These are phyloP conservation scores for Sclerurus mexicanus DNA, from an alignment of 2,113 vertebrate genomes.

Conservation along the genomic window DNA sequence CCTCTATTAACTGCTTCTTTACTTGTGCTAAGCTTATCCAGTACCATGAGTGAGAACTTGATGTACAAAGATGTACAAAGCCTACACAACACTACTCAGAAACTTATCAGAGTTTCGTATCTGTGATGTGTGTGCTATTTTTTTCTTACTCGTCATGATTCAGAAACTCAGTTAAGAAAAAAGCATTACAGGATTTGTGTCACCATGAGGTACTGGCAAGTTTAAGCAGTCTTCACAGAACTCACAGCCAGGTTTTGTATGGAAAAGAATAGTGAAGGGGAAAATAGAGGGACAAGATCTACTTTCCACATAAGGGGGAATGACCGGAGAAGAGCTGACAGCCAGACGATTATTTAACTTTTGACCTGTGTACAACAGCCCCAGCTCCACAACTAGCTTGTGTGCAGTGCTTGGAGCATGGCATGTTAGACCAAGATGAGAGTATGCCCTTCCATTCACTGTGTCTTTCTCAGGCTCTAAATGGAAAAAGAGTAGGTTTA, in stretches of 20 bases:
- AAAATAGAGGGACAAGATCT: background rate
- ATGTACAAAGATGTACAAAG: background rate
- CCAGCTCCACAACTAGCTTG: accelerated
- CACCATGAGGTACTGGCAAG: background rate
- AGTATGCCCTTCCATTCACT: background rate
- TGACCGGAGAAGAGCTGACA: background rate
- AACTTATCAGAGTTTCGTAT: slow-evolving; percentile 64
- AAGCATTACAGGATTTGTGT: slow-evolving; percentile 3
- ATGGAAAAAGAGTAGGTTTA: background rate
- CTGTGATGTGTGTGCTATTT: background rate
- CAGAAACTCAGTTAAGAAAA: slow-evolving; percentile 39
- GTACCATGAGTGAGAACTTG: background rate
- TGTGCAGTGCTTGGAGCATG: accelerated
- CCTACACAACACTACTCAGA: slow-evolving; percentile 58
- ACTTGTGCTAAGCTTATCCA: background rate
- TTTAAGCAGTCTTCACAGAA: background rate
- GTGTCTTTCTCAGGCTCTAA: background rate
- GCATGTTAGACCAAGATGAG: background rate
- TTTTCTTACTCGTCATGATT: slow-evolving; percentile 29
- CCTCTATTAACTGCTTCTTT: background rate
- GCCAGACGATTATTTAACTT: accelerated
- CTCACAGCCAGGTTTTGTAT: background rate
- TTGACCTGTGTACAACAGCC: background rate
- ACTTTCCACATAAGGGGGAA: background rate
- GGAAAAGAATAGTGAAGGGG: background rate